phyloP scores from a whole-genome alignment of 1,140 invertebrate species.

The Aphaenogaster floridana region DNA sequence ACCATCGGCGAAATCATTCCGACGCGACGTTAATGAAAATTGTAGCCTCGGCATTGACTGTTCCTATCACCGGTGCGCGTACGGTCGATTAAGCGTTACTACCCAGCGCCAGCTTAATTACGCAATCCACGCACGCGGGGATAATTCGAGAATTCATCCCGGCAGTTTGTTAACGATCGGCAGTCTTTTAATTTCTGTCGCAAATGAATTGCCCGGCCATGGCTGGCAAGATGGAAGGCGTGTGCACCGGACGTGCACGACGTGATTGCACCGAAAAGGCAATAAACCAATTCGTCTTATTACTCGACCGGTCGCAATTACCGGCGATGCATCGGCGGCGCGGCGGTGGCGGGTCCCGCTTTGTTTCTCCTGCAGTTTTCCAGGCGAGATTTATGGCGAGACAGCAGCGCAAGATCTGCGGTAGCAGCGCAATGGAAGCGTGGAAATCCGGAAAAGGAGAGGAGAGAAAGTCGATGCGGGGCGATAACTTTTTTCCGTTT shows the following conservation, averaged over 20 bases:
- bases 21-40: conserved; percentile 69
- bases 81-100: conserved; percentile 75
- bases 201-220: conserved; percentile 46
- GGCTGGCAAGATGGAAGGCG: neutral
- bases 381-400: conserved; percentile 57
- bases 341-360: neutral
- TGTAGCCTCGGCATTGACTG: conserved; percentile 40
- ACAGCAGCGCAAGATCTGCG: conserved; percentile 49
- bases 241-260: neutral
- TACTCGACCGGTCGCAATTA: conserved; percentile 53
- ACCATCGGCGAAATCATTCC: conserved; percentile 66
- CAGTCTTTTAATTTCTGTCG: conserved; percentile 66
- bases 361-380: conserved; percentile 58
- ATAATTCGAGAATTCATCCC: conserved; percentile 68
- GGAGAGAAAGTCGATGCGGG: conserved; percentile 62
- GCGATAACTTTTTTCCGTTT: conserved; percentile 72
- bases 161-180: conserved; percentile 60
- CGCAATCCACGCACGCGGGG: conserved; percentile 59
- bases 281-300: conserved; percentile 71
- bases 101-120: conserved; percentile 71
- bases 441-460: conserved; percentile 41
- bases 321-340: neutral
- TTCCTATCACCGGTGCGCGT: conserved; percentile 57
- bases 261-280: conserved; percentile 49
- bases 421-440: conserved; percentile 32